phyloP scores from a whole-genome alignment of 2,888 invertebrate genomes.

The Meta bourneti region DNA sequence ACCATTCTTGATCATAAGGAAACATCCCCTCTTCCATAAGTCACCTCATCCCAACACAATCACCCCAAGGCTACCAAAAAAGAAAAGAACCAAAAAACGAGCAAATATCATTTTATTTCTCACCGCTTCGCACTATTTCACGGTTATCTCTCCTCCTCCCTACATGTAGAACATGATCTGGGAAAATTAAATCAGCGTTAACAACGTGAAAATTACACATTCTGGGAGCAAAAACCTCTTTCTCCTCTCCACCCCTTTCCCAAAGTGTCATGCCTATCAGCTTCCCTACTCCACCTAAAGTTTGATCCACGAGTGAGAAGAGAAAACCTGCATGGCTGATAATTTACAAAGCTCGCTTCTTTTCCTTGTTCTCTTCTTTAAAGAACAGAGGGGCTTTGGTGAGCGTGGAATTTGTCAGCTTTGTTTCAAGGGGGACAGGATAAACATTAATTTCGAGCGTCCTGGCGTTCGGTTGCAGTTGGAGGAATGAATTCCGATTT shows the following conservation, averaged over 20 bases:
- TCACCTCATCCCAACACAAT: conserved; percentile 28
- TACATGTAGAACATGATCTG: conserved; percentile 56
- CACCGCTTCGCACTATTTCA: conserved; percentile 3
- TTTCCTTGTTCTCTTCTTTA: background rate
- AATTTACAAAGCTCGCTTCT: background rate
- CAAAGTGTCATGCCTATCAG: conserved; percentile 44
- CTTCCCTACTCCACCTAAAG: background rate
- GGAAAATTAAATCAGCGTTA: conserved; percentile 69
- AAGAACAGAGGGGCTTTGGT: background rate
- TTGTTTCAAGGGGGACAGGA: background rate
- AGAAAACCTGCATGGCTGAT: background rate
- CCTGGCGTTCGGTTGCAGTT: background rate
- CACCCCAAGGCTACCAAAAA: conserved; percentile 19
- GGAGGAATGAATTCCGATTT: background rate
- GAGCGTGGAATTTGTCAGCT: background rate
- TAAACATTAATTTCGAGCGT: background rate
- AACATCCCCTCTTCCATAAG: conserved; percentile 11
- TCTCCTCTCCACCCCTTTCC: background rate
- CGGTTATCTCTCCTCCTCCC: background rate
- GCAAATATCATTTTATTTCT: conserved; percentile 51
- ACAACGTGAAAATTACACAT: conserved; percentile 68
- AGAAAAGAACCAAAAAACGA: background rate
- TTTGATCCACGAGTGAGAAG: background rate
- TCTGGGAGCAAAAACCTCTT: conserved; percentile 19
- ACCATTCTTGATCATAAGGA: background rate